Evolutionary conservation across 2,113 vertebrate genomes (phyloP), one percentile per base, ranked within the genome.

Genomic region (Ceyx margarethae): DNA sequence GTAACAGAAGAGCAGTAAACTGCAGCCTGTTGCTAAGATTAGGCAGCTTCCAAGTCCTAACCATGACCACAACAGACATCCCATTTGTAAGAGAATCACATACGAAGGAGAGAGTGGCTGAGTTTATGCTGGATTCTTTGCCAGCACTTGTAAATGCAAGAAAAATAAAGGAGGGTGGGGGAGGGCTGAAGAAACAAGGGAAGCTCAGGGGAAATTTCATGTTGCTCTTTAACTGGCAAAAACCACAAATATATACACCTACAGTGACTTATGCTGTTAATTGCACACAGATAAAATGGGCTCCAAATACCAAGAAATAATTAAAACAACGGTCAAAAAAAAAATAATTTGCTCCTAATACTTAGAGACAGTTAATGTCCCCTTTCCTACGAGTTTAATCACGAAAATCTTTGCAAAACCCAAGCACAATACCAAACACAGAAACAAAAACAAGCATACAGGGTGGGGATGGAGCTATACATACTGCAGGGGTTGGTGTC

Each of bases 21-120:
- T 79, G 37, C n/a, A 95, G 62, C 69, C 31, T 73, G 23, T 75
- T 95, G 54, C 62, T 94, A 54, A 69, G 66, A 93, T 33, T 62
- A 72, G 58, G 83, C 86, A 79, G 69, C 62, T 90, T 93, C 82
- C 58, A 81, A 95, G 58, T 43, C 56, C 77, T 84, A 89, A 79
- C 83, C 87, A 74, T 2, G 56, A 92, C 76, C 89, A 93, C 75
- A 89, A 89, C 67, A 94, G 91, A 89, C 64, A 91, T 17, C 75
- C 56, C 11, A 2, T 82, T 69, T 65, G 81, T 89, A 94, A 58
- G 23, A 82, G 68, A 50, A 71, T 60, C 56, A 35, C 61, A 66
- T 62, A 66, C 1, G 5, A 74, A 77, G 35, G 67, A 66, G 46
- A 73, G 33, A 87, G 60, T 6, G 4, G 46, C 56, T 21, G 22